Percentiles rank a stretch among this genome's conserved stretches.
Evolutionary conservation across 2,113 vertebrate genomes (phyloP).

Genomic region (Caranx ignobilis): DNA sequence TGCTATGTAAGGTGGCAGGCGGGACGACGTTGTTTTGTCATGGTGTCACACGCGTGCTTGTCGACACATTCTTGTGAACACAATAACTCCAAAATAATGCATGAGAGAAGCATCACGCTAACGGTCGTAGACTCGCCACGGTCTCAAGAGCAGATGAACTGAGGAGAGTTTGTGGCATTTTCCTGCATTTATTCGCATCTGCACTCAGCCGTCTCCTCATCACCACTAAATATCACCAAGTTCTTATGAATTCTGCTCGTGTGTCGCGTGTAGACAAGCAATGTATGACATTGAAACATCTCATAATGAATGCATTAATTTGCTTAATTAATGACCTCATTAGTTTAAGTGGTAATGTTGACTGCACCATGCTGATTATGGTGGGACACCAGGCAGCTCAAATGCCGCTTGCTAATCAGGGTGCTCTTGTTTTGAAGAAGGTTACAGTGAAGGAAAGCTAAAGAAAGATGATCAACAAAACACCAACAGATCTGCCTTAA

Average conservation of each 20-base stretch:
- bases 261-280: not conserved
- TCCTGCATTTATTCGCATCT: conserved; percentile 16
- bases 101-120: conserved; percentile 5
- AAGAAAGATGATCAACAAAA: conserved; percentile 26
- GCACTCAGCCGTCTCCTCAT: not conserved
- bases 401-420: conserved; percentile 40
- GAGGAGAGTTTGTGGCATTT: not conserved
- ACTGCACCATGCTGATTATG: conserved; percentile 38
- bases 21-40: conserved; percentile 41
- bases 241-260: not conserved
- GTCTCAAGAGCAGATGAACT: not conserved
- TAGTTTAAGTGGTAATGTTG: conserved; percentile 27
- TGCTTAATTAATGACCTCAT: conserved; percentile 64
- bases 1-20: conserved; percentile 21
- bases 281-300: conserved; percentile 21
- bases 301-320: conserved; percentile 50
- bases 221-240: not conserved
- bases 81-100: conserved; percentile 32
- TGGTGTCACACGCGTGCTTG: conserved; percentile 12
- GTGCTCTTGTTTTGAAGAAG: conserved; percentile 33
- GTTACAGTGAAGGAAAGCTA: not conserved
- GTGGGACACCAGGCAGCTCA: conserved; percentile 30
- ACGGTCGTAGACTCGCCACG: not conserved
- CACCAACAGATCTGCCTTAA: not conserved
- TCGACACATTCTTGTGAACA: conserved; percentile 37